These are phyloP conservation scores for Piaya cayana DNA, from an alignment of 2,113 vertebrate genomes.

Conservation along the genomic window DNA sequence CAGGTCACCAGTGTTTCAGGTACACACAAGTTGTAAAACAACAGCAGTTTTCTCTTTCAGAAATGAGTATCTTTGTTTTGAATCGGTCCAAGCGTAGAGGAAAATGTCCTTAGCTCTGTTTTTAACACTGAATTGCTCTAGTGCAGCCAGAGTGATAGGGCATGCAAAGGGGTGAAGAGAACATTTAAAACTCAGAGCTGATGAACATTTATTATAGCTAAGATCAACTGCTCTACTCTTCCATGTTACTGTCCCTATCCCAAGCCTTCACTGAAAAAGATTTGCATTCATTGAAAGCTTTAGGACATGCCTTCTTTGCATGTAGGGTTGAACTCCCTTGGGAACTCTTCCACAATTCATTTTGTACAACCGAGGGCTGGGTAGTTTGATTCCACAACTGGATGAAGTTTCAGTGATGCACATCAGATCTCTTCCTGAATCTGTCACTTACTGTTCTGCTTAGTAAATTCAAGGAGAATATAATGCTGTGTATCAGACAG, in stretches of 20 bases:
- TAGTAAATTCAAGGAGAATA: neutral
- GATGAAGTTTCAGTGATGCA: neutral
- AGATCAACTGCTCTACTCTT: neutral
- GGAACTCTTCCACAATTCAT: neutral
- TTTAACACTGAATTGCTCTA: neutral
- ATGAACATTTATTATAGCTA: neutral
- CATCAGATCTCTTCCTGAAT: neutral
- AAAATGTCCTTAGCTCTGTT: neutral
- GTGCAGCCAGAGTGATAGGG: neutral
- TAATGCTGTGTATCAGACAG: neutral
- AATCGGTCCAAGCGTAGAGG: neutral
- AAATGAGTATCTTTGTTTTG: accelerated
- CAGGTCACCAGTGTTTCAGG: neutral
- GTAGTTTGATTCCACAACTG: neutral
- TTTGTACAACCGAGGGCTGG: neutral
- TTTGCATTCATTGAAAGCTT: neutral
- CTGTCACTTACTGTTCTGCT: neutral
- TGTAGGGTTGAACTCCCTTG: neutral
- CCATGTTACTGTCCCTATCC: neutral
- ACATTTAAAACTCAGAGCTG: neutral
- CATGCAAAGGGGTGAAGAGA: neutral
- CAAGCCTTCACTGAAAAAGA: neutral
- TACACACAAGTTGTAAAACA: neutral
- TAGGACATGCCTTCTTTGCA: neutral
- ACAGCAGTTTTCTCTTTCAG: neutral